Evolutionary conservation across 2,888 invertebrate genomes (phyloP), one percentile per base, ranked within the genome.

Genomic region (Sarcophaga caerulescens): DNA sequence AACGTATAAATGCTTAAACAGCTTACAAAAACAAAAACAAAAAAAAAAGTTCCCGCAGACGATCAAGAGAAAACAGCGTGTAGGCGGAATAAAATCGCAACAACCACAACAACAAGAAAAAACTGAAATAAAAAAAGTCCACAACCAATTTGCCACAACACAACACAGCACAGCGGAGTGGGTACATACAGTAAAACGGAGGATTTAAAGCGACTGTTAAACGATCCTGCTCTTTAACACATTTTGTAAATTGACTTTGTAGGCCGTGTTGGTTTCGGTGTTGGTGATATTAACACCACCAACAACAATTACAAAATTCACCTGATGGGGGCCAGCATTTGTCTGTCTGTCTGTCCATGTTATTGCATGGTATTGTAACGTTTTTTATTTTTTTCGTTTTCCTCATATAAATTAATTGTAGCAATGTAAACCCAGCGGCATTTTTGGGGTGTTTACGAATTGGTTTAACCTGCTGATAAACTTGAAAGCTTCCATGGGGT

Each of bases 371-470:
- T 57, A 45, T 71, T 57, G 25, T 80, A 35, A 44, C 12, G 66
- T 69, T 73, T 63, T 69, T 19, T n/a, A n/a, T n/a, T 68, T 47
- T 69, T 70, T 21, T 74, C 59, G 70, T 65, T 68, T 35, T 47
- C 8, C 35, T 35, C 35, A 2, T 35, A 35, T 35, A 35, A 35
- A 81, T 45, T 76, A 77, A 66, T 78, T 85, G 81, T 84, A 70
- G 81, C 77, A 62, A 35, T 73, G 75, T 81, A 84, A 87, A 79
- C 84, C 88, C 88, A 85, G 88, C 88, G 87, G 88, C 88, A 87
- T 57, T 88, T 84, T 88, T 87, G 82, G 88, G 88, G 88, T 88
- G 88, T 86, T 85, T 86, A 87, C 88, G 85, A 88, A 86, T 86
- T 86, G 78, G 75, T 84, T 86, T 86, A 86, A 81, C 86, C 74